phyloP scores from a whole-genome alignment of 2,113 vertebrate species.

The Ictalurus punctatus region DNA sequence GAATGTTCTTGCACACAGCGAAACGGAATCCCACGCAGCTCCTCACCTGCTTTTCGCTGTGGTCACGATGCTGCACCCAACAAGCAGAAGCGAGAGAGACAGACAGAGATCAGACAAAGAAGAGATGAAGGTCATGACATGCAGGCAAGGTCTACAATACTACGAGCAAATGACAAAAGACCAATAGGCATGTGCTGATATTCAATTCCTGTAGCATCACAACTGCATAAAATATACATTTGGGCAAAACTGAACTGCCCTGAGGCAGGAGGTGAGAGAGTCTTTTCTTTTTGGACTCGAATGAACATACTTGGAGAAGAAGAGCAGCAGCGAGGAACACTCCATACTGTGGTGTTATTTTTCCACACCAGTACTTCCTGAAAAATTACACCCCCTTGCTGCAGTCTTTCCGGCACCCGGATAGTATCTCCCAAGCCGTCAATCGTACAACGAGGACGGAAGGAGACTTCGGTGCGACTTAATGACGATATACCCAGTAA shows the following conservation, averaged over 20 bases:
- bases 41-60: conserved; percentile 73
- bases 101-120: conserved; percentile 34
- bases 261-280: background rate
- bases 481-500: background rate
- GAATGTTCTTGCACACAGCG: no score
- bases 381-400: background rate
- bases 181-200: background rate
- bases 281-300: background rate
- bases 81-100: conserved; percentile 55
- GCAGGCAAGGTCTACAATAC: conserved; percentile 15
- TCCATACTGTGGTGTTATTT: background rate
- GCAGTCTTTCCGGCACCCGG: no score
- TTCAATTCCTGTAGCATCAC: background rate
- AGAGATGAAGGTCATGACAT: conserved; percentile 31
- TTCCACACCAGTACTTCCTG: background rate
- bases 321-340: background rate
- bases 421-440: background rate
- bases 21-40: background rate
- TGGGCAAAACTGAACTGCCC: background rate
- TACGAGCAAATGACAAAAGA: background rate
- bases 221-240: background rate
- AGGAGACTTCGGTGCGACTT: background rate
- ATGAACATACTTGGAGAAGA: background rate
- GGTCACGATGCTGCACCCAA: conserved; percentile 65
- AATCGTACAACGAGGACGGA: background rate